Evolutionary conservation across 2,888 invertebrate species (phyloP).

Genomic region (Mythimna loreyi): DNA sequence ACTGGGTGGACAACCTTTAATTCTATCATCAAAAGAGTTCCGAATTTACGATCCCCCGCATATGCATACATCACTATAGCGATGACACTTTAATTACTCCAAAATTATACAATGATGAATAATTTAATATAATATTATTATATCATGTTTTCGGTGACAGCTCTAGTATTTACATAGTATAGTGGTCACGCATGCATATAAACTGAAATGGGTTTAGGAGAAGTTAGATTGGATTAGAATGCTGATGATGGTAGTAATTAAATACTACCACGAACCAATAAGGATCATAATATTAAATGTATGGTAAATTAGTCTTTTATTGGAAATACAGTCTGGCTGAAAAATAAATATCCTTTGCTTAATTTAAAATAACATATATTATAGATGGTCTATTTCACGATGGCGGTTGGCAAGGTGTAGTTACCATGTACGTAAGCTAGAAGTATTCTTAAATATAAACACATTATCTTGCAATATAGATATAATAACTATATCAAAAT

Average conservation of each 20-base stretch:
- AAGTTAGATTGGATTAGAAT: too few relatives aligned
- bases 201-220: not conserved
- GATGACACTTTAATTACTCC: constrained; percentile 55
- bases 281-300: too few relatives aligned
- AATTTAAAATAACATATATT: not conserved
- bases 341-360: too few relatives aligned
- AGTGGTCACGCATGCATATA: constrained; percentile 40
- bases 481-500: too few relatives aligned
- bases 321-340: not conserved
- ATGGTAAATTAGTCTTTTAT: not conserved
- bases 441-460: too few relatives aligned
- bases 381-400: too few relatives aligned
- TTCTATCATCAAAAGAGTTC: constrained; percentile 43
- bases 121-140: constrained; percentile 50
- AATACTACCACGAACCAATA: too few relatives aligned
- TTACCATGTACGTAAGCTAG: too few relatives aligned
- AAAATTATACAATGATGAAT: constrained; percentile 56
- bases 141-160: constrained; percentile 37
- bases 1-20: constrained; percentile 35
- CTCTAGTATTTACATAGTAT: constrained; percentile 41
- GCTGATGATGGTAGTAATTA: too few relatives aligned
- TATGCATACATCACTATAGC: constrained; percentile 36
- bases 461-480: too few relatives aligned
- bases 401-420: too few relatives aligned
- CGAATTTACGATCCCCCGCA: constrained; percentile 44